phyloP scores from a whole-genome alignment of 2,888 invertebrate species.

The Axea sp. region DNA sequence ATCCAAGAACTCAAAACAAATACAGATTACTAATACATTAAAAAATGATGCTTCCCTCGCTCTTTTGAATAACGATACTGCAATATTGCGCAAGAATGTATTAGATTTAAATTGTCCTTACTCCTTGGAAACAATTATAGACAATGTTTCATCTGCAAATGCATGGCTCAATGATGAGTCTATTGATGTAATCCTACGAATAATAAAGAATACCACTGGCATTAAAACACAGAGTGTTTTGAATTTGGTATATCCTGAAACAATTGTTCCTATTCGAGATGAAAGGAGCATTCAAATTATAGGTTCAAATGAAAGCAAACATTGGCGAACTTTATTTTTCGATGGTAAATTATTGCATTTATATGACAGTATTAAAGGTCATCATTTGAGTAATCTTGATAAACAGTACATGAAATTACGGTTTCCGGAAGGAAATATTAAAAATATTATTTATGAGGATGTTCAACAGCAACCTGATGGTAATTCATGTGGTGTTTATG shows the following conservation, averaged over 20 bases:
- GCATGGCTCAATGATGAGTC: constrained; percentile 1
- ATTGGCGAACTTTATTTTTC: constrained; percentile 59
- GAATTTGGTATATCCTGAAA: neutral
- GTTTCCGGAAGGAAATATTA: constrained; percentile 27
- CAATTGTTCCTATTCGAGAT: neutral
- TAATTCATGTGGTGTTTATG: constrained; percentile 55
- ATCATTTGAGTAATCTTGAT: constrained; percentile 10
- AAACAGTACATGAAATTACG: constrained; percentile 32
- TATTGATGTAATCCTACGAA: constrained; percentile 5
- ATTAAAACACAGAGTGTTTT: constrained; percentile 23
- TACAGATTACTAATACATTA: too few species aligned
- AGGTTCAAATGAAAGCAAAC: constrained; percentile 37
- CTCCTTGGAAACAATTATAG: too few species aligned
- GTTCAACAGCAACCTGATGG: constrained; percentile 43
- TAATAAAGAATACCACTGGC: constrained; percentile 4
- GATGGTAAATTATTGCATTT: constrained; percentile 44
- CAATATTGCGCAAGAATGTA: neutral
- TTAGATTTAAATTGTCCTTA: neutral
- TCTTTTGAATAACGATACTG: too few species aligned
- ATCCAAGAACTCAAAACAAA: neutral
- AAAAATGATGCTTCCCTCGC: too few species aligned
- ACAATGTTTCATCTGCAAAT: neutral
- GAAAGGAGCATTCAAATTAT: constrained; percentile 46
- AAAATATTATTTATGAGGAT: constrained; percentile 4
- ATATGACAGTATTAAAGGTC: constrained; percentile 50